Evolutionary conservation across 2,888 invertebrate genomes (phyloP).

Genomic region (Archaeoteleia sp.): DNA sequence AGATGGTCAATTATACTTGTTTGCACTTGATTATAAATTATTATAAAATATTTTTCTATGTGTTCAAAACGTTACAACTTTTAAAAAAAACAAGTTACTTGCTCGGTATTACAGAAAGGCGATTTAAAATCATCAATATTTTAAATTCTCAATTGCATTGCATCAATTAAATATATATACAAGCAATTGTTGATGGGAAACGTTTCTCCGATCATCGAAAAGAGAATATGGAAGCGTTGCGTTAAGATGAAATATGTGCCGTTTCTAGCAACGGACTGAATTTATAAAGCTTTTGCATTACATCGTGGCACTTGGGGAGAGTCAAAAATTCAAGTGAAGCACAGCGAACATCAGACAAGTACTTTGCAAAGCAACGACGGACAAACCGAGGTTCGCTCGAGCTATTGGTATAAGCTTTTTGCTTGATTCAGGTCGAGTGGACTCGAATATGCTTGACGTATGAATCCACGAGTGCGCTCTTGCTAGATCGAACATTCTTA

Average conservation of each 20-base stretch:
- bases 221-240: constrained; percentile 22
- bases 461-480: constrained; percentile 37
- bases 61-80: too few relatives aligned
- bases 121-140: too few relatives aligned
- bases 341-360: constrained; percentile 21
- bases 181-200: too few relatives aligned
- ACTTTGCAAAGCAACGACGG: constrained; percentile 28
- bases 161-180: too few relatives aligned
- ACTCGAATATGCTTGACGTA: constrained; percentile 24
- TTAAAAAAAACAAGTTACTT: too few relatives aligned
- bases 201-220: constrained; percentile 1
- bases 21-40: too few relatives aligned
- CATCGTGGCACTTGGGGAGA: constrained; percentile 11
- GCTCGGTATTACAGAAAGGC: too few relatives aligned
- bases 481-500: constrained; percentile 17
- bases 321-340: constrained; percentile 19
- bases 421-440: constrained; percentile 32
- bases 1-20: too few relatives aligned
- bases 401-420: constrained; percentile 38
- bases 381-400: constrained; percentile 44
- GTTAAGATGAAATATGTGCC: constrained; percentile 23
- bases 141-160: too few relatives aligned
- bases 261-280: constrained; percentile 24
- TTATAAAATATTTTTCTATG: too few relatives aligned
- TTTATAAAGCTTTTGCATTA: constrained; percentile 37